A percentile compares a stretch with the other conserved stretches of the same genome.
These are phyloP conservation scores for Osmoderma eremita DNA, from an alignment of 2,888 invertebrate genomes.

Conservation along the genomic window DNA sequence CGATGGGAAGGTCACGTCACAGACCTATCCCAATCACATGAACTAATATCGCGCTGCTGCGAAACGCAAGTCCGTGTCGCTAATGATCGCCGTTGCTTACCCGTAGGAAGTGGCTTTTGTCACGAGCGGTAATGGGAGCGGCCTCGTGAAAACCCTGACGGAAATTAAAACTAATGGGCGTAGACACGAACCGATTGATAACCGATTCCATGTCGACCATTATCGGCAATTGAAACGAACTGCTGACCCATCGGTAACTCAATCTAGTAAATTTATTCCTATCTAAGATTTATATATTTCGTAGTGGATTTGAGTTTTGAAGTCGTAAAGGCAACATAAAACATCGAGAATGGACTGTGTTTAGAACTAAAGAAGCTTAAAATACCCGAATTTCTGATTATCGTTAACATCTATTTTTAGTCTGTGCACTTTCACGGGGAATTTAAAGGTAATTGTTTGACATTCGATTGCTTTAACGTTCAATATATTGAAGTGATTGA, in stretches of 20 bases:
- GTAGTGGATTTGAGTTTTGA: no score
- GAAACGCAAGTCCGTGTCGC: neutral
- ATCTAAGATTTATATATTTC: neutral
- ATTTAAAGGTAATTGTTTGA: conserved; percentile 27
- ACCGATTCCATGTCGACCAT: neutral
- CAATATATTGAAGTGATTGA: conserved; percentile 26
- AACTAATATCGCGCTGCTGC: conserved; percentile 3
- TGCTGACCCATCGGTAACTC: neutral
- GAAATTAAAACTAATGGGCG: conserved; percentile 33
- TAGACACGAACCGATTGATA: neutral
- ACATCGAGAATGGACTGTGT: conserved; percentile 5
- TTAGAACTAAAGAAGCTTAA: conserved; percentile 29
- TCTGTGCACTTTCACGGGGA: neutral
- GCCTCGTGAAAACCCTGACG: conserved; percentile 25
- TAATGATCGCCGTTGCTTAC: neutral
- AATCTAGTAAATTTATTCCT: conserved; percentile 5
- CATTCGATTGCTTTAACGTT: conserved; percentile 26
- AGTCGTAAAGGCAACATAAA: no score
- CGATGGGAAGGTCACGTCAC: conserved; percentile 1
- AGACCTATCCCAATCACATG: conserved; percentile 31
- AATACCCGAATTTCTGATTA: conserved; percentile 19
- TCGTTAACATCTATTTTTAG: conserved; percentile 15
- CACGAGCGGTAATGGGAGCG: conserved; percentile 20
- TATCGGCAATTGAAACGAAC: conserved; percentile 7
- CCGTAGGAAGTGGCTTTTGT: conserved; percentile 21